A percentile compares a stretch with the other conserved stretches of the same genome.
Conservation (phyloP, 2,797 vertebrate genomes). For the Leptatherina wallacei region DNA sequence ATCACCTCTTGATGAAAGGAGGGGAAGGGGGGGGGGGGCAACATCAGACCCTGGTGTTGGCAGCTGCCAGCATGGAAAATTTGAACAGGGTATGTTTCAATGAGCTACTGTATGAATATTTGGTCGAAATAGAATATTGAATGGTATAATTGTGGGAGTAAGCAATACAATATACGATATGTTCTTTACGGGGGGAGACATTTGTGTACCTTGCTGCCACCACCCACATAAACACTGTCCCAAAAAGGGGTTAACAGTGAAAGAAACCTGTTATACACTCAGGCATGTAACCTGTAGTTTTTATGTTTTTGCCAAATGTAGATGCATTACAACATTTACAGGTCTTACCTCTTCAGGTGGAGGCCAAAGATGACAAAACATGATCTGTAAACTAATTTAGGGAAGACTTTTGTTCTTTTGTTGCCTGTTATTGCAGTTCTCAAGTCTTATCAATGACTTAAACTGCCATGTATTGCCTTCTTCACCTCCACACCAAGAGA, state of each 20-base stretch:
- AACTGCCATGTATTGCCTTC: too few species aligned
- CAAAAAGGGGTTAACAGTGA: neutral
- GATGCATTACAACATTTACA: neutral
- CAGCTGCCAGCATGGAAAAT: neutral
- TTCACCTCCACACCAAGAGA: too few species aligned
- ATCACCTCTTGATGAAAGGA: neutral
- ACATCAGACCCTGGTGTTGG: neutral
- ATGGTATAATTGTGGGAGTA: neutral
- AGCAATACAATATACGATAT: neutral
- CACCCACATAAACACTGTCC: neutral
- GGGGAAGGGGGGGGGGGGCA: neutral
- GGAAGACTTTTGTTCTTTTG: too few species aligned
- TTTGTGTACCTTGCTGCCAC: neutral
- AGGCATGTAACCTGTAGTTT: neutral
- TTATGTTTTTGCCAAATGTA: neutral
- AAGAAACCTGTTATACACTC: neutral
- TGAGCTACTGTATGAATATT: neutral
- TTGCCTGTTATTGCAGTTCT: too few species aligned
- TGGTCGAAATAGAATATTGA: neutral
- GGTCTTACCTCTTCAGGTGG: neutral
- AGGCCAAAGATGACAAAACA: neutral
- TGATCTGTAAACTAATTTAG: too few species aligned
- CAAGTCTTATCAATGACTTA: too few species aligned
- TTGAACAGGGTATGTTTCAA: neutral
- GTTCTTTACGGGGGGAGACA: neutral